Base-by-base conservation (phyloP, 2,888 invertebrate genomes). In the Hirtodrosophila alboralis region DNA sequence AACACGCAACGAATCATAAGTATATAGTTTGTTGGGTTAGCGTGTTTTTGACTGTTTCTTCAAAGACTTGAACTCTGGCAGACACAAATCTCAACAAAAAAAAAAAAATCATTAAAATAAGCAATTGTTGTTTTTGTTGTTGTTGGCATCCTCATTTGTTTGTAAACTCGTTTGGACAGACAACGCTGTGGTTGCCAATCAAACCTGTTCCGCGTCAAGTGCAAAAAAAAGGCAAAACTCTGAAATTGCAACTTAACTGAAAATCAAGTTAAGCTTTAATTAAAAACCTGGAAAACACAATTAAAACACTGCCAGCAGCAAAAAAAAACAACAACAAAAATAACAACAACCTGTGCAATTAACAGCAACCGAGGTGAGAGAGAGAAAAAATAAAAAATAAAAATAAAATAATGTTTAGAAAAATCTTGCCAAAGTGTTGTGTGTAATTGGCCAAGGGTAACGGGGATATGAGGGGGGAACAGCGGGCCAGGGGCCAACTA, bases 231-330 rank as follows among this genome's bases (percentile, higher is more conserved):
- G 74, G 54, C 72, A 66, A n/a, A n/a, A 60, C 72, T 75, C 66
- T 69, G 43, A 74, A 84, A 78, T 77, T 83, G 75, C 85, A 84
- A 75, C 77, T 79, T 72, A 76, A 75, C 76, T 77, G 71, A 81
- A 79, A 83, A 83, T 83, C 85, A 77, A 83, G 85, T 83, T 83
- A 72, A 71, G 77, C 77, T 81, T 81, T 83, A 83, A 83, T 83
- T 83, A 83, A 83, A 83, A 84, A 81, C 75, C 83, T 83, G 83
- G 83, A 83, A 81, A 71, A 83, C 62, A 84, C 80, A 84, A 79
- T 79, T 83, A 84, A 79, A 71, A 53, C 41, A 31, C 31, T 47
- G 44, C 21, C 54, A 66, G 49, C 54, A 31, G 44, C 56, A 47
- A n/a, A 51, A 54, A 48, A 62, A 23, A 60, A 40, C 59, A 62